A percentile compares a stretch with the other conserved stretches of the same genome.
Conservation (phyloP, 2,113 vertebrate species). For the Ictidomys tridecemlineatus region DNA sequence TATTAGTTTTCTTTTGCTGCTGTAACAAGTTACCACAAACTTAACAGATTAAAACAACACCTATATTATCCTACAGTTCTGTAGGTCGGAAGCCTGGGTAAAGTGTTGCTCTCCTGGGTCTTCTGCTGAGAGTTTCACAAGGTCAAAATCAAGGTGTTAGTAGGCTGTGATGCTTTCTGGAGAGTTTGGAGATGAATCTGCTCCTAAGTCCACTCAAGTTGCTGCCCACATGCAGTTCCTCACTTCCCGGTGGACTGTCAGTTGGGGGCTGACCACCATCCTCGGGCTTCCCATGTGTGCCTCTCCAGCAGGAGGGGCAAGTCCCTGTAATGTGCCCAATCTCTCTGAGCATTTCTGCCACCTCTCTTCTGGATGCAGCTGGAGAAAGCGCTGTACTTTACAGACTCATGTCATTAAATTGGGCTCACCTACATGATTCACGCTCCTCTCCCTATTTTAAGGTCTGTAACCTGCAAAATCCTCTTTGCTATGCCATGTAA, state of each 20-base stretch:
- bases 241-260: background rate
- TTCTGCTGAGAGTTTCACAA: background rate
- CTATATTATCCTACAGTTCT: background rate
- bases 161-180: background rate
- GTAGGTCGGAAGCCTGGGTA: background rate
- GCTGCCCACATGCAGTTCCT: background rate
- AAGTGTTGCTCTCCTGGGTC: background rate
- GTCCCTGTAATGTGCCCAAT: background rate
- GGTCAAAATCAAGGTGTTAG: background rate
- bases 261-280: background rate
- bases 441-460: background rate
- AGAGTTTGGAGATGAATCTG: background rate
- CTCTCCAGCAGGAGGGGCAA: background rate
- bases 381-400: background rate
- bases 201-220: background rate
- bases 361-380: background rate
- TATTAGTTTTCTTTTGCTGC: background rate
- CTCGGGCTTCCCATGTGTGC: accelerated
- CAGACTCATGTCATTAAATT: background rate
- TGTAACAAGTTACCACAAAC: background rate
- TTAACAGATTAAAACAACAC: background rate
- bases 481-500: background rate
- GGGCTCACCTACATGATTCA: background rate
- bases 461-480: background rate
- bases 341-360: background rate